Conservation (phyloP, 2,888 invertebrate genomes). For the Hesperia comma region DNA sequence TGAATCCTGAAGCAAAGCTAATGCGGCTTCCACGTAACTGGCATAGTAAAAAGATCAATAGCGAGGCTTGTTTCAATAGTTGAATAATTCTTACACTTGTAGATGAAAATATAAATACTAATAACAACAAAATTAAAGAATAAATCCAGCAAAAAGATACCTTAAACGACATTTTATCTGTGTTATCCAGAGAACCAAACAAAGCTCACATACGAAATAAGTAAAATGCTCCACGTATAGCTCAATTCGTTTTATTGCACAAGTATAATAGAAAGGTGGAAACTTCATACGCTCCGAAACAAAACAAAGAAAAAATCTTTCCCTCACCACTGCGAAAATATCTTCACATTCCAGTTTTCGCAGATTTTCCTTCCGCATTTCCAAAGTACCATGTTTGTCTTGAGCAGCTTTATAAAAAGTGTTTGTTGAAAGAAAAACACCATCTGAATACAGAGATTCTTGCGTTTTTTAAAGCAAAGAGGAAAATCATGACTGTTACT, state of each 20-base stretch:
- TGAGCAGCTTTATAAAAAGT: slow-evolving; percentile 40
- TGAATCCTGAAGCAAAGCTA: no score
- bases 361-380: slow-evolving; percentile 39
- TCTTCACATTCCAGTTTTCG: slow-evolving; percentile 34
- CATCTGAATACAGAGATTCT: slow-evolving; percentile 28
- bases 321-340: slow-evolving; percentile 31
- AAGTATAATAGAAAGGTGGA: slow-evolving; percentile 19
- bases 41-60: no score
- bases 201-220: slow-evolving; percentile 17
- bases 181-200: slow-evolving; percentile 15
- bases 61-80: no score
- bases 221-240: slow-evolving; percentile 10
- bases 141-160: not conserved
- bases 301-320: slow-evolving; percentile 21
- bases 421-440: slow-evolving; percentile 35
- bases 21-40: no score
- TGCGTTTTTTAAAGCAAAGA: slow-evolving; percentile 19
- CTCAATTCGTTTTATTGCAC: slow-evolving; percentile 11
- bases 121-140: no score
- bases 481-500: not conserved
- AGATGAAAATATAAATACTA: no score
- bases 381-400: slow-evolving; percentile 42
- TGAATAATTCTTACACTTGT: no score
- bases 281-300: slow-evolving; percentile 18
- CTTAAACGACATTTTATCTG: slow-evolving; percentile 19